Evolutionary conservation across 1,140 invertebrate species (phyloP), one percentile per base, ranked within the genome.

Genomic region (Drosophila cardini): DNA sequence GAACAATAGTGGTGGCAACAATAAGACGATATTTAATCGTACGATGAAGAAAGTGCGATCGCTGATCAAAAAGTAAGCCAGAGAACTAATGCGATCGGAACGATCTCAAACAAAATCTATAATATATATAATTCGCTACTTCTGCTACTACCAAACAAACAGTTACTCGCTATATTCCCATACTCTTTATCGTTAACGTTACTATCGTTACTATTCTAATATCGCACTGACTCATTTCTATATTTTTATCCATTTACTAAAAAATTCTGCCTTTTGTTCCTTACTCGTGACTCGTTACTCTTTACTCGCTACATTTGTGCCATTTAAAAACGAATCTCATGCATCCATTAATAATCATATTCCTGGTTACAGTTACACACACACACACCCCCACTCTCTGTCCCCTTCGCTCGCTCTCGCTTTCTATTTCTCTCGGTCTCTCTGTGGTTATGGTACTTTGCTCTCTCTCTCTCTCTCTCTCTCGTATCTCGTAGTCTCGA

Each of bases 21-120:
- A 92, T 62, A 92, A 91, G 72, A 95, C 95, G 82, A 95, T 95
- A 83, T 94, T 95, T 93, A 95, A 95, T 92, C 94, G 94, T 73
- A 95, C 94, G 82, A 94, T 95, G 55, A 95, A 95, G 90, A 95
- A 95, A 92, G 94, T 95, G 90, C 93, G 94, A 91, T 95, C 94
- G 78, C 93, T 95, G 68, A 95, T 95, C 52, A 94, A 94, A 90
- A 95, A 95, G 87, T 94, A 92, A 92, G 91, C 86, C 74, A 38
- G 62, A 75, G 62, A 46, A 26, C 21, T 26, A 67, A 61, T 48
- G 62, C 71, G 57, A 65, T 15, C 48, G 56, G 70, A 36, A 42
- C 40, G 42, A 55, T 58, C 13, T 52, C 34, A 72, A 16, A 43
- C 52, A 46, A 26, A 26, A 5, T 26, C 4, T 26, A 26, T 26